phyloP scores from a whole-genome alignment of 2,113 vertebrate species.

The Prunella himalayana region DNA sequence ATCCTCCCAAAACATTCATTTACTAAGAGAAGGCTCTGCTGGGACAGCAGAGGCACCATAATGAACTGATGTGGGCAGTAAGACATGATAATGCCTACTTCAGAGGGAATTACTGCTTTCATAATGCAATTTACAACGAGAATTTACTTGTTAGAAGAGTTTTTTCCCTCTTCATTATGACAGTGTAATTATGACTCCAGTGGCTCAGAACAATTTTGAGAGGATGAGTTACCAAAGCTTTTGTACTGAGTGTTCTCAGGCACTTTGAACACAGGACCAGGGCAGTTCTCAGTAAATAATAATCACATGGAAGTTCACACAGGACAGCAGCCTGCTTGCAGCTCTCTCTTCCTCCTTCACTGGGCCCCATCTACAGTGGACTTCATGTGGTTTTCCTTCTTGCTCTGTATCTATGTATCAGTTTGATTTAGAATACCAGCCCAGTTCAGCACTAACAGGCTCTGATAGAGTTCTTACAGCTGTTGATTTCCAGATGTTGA shows the following conservation, averaged over 20 bases:
- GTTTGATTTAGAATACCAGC: background rate
- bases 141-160: background rate
- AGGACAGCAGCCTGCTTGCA: background rate
- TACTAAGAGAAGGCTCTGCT: background rate
- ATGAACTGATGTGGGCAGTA: background rate
- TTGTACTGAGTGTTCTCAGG: constrained; percentile 1
- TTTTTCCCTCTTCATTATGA: constrained; percentile 36
- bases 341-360: background rate
- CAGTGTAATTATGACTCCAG: constrained; percentile 51
- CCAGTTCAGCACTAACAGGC: background rate
- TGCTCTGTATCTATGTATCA: background rate
- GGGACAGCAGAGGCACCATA: background rate
- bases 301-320: background rate
- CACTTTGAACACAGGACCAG: background rate
- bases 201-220: constrained; percentile 33
- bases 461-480: rapidly evolving
- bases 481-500: background rate
- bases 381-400: background rate
- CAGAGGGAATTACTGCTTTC: background rate
- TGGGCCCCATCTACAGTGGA: background rate
- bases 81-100: background rate
- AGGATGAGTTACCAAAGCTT: constrained; percentile 23
- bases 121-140: background rate
- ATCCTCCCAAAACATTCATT: constrained; percentile 14
- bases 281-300: background rate